phyloP scores from a whole-genome alignment of 2,113 vertebrate species.

The Oryzias melastigma region DNA sequence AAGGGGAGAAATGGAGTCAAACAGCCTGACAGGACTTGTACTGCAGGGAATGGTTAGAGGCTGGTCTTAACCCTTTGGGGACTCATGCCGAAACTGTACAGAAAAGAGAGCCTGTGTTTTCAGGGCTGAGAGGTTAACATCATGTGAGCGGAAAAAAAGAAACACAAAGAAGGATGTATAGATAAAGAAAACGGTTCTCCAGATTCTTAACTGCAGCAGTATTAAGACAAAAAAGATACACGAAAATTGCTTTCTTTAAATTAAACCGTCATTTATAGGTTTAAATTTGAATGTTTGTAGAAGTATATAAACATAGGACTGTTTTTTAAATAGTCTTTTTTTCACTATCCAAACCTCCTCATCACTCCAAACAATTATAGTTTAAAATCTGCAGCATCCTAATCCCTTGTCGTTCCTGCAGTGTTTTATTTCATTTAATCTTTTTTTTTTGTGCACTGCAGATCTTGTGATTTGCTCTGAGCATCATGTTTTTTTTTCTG shows the following conservation, averaged over 20 bases:
- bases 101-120: conserved; percentile 26
- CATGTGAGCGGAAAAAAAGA: conserved; percentile 13
- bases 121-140: conserved; percentile 2
- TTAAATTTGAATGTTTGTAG: background rate
- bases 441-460: conserved; percentile 28
- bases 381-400: conserved; percentile 21
- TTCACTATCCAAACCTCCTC: conserved; percentile 36
- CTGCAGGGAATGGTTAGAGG: conserved; percentile 18
- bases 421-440: conserved; percentile 29
- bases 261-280: no score
- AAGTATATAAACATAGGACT: background rate
- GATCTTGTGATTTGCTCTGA: conserved; percentile 81
- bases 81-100: conserved; percentile 5
- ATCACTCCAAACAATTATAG: conserved; percentile 12
- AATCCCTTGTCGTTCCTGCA: conserved; percentile 17
- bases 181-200: no score
- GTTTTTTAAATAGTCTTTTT: conserved; percentile 10
- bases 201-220: no score
- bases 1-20: conserved; percentile 42
- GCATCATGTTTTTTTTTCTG: conserved; percentile 64
- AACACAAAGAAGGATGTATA: background rate
- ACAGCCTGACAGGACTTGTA: conserved; percentile 22
- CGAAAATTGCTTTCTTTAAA: no score
- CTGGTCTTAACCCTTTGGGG: background rate
- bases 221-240: no score